Base-by-base conservation (phyloP, 2,888 invertebrate species). In the Dynastes tityus region DNA sequence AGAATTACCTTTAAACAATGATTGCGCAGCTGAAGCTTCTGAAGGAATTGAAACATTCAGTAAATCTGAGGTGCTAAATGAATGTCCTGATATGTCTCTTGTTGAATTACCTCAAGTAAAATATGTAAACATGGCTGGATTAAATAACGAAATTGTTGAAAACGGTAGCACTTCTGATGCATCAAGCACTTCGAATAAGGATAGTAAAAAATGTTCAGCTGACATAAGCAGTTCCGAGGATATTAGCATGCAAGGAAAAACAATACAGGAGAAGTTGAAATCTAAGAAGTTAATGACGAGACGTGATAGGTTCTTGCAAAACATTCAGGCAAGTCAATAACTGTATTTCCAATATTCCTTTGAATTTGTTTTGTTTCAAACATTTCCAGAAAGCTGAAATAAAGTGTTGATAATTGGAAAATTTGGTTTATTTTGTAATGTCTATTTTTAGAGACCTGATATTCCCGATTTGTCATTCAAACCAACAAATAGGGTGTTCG, bases 381-480 rank as follows among this genome's bases (percentile, higher is more conserved):
- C 11, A 2, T 45, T 9, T 11, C 11, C 2, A 45, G 9, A 9
- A 45, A 45, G 5, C 32, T 32, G 32, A 4, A 32, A 5, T 32
- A 4, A 32, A 5, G 32, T 0, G 32, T 32, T 32, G 32, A 2
- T 5, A 5, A 32, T 32, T 0, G 5, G 5, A 32, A 32, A 5
- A 32, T 5, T 32, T 32, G 5, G 5, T 32, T 32, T 32, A 5
- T 32, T 32, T 5, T 5, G 5, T 5, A 32, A 45, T n/a, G n/a
- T 68, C 8, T 9, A 27, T 29, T 68, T 68, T 49, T 55, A 68
- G 49, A 78, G 71, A 16, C 70, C 73, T 3, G 45, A 61, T 22
- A 73, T 78, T n/a, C 78, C 78, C 6, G 78, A 78, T 73, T 73
- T 78, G 27, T 73, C 73, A 2, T 78, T 78, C 64, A 73, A 73